phyloP scores from a whole-genome alignment of 1,140 invertebrate genomes.

The Drosophila pseudoananassae region DNA sequence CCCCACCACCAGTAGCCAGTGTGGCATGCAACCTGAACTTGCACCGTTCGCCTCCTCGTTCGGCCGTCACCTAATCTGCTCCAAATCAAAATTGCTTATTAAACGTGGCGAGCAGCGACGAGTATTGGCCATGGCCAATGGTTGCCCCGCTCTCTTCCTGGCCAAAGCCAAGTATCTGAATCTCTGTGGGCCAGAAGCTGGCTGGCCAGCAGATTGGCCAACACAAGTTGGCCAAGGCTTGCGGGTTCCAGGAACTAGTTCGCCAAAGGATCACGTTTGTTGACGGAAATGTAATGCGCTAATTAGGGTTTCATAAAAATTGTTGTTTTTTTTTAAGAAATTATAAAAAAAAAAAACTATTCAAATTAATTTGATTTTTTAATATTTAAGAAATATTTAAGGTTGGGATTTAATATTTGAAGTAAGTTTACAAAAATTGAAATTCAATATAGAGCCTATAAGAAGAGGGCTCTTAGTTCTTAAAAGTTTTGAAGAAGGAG shows the following conservation, averaged over 20 bases:
- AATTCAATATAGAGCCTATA: too few relatives aligned
- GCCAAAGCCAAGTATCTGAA: background rate
- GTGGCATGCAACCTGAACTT: slow-evolving; percentile 69
- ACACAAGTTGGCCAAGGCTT: too few relatives aligned
- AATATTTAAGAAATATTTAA: too few relatives aligned
- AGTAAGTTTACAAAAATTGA: too few relatives aligned
- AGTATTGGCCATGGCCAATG: slow-evolving; percentile 16
- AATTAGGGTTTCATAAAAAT: background rate
- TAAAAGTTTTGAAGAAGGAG: too few relatives aligned
- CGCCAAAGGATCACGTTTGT: background rate
- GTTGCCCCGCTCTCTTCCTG: background rate
- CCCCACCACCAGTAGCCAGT: slow-evolving; percentile 48
- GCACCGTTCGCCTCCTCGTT: slow-evolving; percentile 50
- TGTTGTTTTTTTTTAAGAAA: too few relatives aligned
- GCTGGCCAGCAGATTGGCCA: background rate
- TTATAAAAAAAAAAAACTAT: too few relatives aligned
- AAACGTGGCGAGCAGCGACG: slow-evolving; percentile 61
- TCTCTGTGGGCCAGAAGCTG: background rate
- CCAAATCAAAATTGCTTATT: slow-evolving; percentile 82
- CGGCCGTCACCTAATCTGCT: slow-evolving; percentile 78
- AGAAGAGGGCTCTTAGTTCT: too few relatives aligned
- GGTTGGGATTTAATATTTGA: too few relatives aligned
- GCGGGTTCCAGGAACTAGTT: slow-evolving; percentile 9
- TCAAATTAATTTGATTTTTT: too few relatives aligned
- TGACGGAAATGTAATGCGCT: background rate